Conservation (phyloP, 2,888 invertebrate genomes). For the Pheosia gnoma region DNA sequence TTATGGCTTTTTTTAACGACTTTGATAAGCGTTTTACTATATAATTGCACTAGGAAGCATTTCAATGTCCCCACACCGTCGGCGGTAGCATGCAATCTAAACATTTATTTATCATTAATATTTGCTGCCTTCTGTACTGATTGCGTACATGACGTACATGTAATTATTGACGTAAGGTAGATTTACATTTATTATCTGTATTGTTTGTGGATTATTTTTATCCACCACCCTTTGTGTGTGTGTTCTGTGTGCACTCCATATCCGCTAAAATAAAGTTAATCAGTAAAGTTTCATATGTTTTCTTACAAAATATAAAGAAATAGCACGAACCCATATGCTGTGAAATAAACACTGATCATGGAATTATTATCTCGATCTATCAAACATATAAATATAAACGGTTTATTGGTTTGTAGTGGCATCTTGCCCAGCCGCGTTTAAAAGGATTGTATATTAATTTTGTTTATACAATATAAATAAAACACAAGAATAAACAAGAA, state of each 20-base stretch:
- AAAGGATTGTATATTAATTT: slow-evolving; percentile 9
- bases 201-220: no score
- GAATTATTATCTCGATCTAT: slow-evolving; percentile 5
- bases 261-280: no score
- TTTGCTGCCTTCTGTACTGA: slow-evolving; percentile 6
- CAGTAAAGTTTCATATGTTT: no score
- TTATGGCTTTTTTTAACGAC: slow-evolving; percentile 29
- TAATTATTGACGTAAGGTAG: no score
- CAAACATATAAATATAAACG: slow-evolving; percentile 5
- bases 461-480: neutral
- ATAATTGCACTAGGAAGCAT: slow-evolving; percentile 2
- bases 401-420: slow-evolving; percentile 10
- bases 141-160: no score
- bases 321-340: no score
- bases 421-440: slow-evolving; percentile 7
- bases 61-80: neutral
- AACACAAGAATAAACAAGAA: slow-evolving; percentile 12
- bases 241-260: no score
- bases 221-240: no score
- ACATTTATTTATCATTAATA: neutral
- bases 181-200: no score
- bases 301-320: no score
- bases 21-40: slow-evolving; percentile 12
- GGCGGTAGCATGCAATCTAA: neutral
- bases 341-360: neutral